These are phyloP conservation scores for Pycnonotus jocosus DNA, from an alignment of 2,113 vertebrate genomes.

Conservation along the genomic window DNA sequence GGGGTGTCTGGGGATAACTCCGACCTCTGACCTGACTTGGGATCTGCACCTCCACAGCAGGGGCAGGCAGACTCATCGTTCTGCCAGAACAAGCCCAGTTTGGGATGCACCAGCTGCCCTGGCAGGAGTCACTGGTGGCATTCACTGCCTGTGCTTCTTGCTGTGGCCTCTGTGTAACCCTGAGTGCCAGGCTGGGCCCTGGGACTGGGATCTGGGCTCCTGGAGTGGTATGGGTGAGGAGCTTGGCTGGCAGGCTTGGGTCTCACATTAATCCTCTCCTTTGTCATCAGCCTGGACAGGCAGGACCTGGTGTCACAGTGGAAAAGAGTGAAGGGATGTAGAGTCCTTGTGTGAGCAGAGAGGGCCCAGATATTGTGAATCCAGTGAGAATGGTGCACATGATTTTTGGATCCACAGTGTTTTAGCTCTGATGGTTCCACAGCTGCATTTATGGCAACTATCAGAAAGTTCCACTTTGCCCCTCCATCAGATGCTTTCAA, in stretches of 20 bases:
- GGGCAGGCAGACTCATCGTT: not conserved
- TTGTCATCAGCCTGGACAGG: not conserved
- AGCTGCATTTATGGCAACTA: not conserved
- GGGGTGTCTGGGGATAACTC: not conserved
- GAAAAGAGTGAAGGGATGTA: not conserved
- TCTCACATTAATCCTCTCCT: not conserved
- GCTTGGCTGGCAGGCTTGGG: not conserved
- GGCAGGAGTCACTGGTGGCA: not conserved
- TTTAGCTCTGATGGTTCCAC: not conserved
- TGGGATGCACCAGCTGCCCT: not conserved
- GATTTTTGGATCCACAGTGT: not conserved
- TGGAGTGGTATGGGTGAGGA: not conserved
- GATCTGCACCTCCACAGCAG: not conserved
- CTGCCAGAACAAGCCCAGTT: not conserved
- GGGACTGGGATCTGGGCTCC: not conserved
- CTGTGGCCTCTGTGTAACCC: not conserved
- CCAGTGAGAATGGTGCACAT: not conserved
- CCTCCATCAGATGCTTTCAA: not conserved
- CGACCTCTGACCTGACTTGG: not conserved
- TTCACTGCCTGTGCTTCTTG: not conserved
- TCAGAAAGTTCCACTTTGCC: not conserved
- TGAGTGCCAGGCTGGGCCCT: not conserved
- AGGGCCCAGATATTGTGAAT: not conserved
- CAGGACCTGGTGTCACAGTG: not conserved
- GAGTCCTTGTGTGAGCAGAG: not conserved